These are phyloP conservation scores for Lemur catta DNA, from an alignment of 2,797 vertebrate genomes.

Conservation along the genomic window DNA sequence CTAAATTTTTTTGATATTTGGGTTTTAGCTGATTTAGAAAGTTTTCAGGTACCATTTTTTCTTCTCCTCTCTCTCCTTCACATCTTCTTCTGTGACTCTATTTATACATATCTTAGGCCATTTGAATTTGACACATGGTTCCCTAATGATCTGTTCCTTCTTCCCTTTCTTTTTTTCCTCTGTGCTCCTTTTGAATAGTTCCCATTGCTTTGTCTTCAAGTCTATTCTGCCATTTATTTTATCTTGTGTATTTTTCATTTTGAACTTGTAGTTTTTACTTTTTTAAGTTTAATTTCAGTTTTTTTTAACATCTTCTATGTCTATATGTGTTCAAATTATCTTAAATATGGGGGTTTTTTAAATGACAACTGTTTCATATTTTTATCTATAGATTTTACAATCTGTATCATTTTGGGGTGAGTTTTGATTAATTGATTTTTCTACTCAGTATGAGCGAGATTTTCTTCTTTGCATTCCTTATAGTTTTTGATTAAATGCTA, in stretches of 20 bases:
- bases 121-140: background rate
- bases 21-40: background rate
- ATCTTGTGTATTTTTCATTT: background rate
- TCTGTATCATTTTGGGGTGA: background rate
- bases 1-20: background rate
- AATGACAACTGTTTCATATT: background rate
- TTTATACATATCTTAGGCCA: background rate
- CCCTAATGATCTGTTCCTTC: background rate
- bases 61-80: background rate
- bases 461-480: background rate
- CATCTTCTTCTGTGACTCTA: background rate
- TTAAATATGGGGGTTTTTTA: background rate
- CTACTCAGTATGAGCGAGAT: background rate
- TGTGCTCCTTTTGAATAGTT: background rate
- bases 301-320: background rate
- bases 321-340: background rate
- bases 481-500: background rate
- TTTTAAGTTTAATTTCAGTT: background rate
- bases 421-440: background rate
- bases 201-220: background rate
- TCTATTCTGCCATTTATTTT: background rate
- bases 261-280: background rate
- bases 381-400: background rate
- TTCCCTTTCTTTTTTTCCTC: no score
- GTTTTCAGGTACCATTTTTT: background rate